Percentiles rank a stretch among this genome's conserved stretches.
phyloP scores from a whole-genome alignment of 2,888 invertebrate species.

The Holacanthella duospinosa region DNA sequence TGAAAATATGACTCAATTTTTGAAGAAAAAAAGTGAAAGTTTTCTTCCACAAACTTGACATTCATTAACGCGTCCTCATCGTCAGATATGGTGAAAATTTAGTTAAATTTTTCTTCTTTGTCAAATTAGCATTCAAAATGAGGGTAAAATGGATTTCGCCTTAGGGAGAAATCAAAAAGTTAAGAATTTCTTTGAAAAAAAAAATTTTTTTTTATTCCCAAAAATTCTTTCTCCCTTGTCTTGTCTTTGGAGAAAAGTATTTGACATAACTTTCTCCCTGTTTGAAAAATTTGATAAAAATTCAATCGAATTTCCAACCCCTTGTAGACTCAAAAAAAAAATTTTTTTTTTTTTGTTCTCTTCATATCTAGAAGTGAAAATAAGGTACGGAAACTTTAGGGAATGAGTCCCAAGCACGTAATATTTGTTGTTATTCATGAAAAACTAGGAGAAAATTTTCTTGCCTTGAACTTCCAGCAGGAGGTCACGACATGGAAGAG shows the following conservation, averaged over 20 bases:
- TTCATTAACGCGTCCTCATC: neutral
- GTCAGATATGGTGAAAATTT: neutral
- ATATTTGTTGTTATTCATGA: slow-evolving; percentile 12
- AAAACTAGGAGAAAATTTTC: slow-evolving; percentile 12
- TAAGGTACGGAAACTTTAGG: neutral
- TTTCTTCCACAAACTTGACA: slow-evolving; percentile 6
- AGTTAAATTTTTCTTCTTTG: neutral
- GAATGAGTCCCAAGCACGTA: slow-evolving; percentile 14
- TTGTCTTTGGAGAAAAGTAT: neutral
- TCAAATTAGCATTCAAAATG: neutral
- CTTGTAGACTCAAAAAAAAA: neutral
- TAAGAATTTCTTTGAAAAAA: neutral
- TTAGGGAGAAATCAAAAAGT: neutral
- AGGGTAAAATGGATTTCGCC: neutral
- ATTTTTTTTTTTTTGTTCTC: too few relatives aligned
- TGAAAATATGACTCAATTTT: too few relatives aligned
- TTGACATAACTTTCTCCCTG: slow-evolving; percentile 10
- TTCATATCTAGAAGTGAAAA: neutral
- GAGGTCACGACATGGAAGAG: slow-evolving; percentile 9
- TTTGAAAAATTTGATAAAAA: slow-evolving; percentile 14
- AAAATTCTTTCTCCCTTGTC: neutral
- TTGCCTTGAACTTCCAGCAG: slow-evolving; percentile 9
- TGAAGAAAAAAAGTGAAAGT: too few relatives aligned
- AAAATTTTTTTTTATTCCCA: neutral
- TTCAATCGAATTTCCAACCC: slow-evolving; percentile 12